Conservation (phyloP, 2,797 vertebrate species). For the Bryconaethiops microstoma region DNA sequence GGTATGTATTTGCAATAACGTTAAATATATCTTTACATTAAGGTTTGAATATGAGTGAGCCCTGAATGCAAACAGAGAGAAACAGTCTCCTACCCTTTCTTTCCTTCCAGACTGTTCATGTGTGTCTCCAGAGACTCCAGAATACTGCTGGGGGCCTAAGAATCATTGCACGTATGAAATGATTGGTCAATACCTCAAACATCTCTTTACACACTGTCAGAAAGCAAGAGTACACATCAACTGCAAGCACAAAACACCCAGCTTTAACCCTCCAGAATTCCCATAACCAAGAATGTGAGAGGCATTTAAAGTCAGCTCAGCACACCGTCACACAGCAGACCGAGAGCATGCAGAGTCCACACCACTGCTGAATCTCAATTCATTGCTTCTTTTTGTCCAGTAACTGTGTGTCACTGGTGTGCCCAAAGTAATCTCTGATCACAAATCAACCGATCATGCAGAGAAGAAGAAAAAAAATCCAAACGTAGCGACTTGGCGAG, state of each 20-base stretch:
- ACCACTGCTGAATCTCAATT: slow-evolving; percentile 23
- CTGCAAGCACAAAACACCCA: slow-evolving; percentile 22
- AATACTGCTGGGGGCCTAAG: slow-evolving; percentile 97
- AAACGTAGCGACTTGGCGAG: neutral
- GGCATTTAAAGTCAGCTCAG: slow-evolving; percentile 38
- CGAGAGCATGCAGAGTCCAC: slow-evolving; percentile 5
- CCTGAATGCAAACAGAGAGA: neutral
- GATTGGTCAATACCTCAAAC: neutral
- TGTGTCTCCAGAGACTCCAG: slow-evolving; percentile 98
- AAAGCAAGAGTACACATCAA: slow-evolving; percentile 16
- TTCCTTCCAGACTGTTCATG: slow-evolving; percentile 95
- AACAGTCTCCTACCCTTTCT: slow-evolving; percentile 81
- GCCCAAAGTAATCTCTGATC: neutral
- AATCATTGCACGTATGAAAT: slow-evolving; percentile 38
- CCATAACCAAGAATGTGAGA: slow-evolving; percentile 9
- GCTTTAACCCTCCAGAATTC: neutral
- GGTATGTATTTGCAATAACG: neutral
- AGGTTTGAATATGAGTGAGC: neutral
- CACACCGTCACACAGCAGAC: slow-evolving; percentile 48
- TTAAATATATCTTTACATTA: neutral
- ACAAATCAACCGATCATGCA: neutral
- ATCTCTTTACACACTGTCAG: neutral
- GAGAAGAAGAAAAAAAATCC: neutral
- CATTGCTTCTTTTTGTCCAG: slow-evolving; percentile 29
- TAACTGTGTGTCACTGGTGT: no score